These are phyloP conservation scores for Myrmecobius fasciatus DNA, from an alignment of 2,113 vertebrate genomes.

Conservation along the genomic window DNA sequence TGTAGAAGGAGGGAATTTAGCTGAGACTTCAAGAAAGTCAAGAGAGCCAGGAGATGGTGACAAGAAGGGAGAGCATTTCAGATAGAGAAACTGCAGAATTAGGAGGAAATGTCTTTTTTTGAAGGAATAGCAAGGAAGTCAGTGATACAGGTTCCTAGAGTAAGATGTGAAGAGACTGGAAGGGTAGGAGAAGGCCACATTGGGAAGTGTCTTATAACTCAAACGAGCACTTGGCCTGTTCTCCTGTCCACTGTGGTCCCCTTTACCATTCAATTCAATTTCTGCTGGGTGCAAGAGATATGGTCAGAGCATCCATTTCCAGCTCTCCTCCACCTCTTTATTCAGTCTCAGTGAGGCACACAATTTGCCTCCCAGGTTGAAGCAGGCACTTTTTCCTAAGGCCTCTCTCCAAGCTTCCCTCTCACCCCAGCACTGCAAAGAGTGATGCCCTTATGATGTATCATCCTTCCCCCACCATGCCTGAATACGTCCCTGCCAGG, in stretches of 20 bases:
- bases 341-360: not conserved
- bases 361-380: no score
- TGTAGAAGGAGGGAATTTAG: not conserved
- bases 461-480: not conserved
- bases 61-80: not conserved
- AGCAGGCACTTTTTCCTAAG: not conserved
- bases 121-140: not conserved
- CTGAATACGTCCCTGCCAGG: constrained; percentile 52
- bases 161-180: not conserved
- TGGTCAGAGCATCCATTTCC: not conserved
- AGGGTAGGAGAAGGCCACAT: not conserved
- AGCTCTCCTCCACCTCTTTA: not conserved
- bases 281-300: not conserved
- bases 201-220: not conserved
- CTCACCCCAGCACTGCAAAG: not conserved
- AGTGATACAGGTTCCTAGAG: not conserved
- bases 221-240: not conserved
- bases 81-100: not conserved
- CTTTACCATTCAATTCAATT: not conserved
- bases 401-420: not conserved
- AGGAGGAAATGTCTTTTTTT: not conserved
- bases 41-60: not conserved
- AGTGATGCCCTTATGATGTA: not conserved
- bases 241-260: not conserved
- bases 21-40: not conserved